Base-by-base conservation (phyloP, 2,113 vertebrate species). In the Rhynchopsitta pachyrhyncha region DNA sequence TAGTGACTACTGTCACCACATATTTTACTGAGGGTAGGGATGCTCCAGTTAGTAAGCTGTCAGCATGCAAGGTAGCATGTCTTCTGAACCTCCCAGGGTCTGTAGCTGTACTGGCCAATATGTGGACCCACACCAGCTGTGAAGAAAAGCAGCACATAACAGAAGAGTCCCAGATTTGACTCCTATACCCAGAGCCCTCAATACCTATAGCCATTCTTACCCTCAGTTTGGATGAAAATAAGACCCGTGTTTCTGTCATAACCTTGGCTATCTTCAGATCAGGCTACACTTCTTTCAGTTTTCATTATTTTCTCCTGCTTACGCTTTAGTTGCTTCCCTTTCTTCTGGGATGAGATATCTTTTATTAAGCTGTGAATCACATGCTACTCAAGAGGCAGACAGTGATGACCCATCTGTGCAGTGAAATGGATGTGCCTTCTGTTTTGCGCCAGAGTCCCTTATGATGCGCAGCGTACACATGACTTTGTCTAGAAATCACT, bases 211-310 rank as follows among this genome's bases (percentile, higher is more conserved):
- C 8, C 8, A 23, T 29, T 76, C 67, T 42, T 76, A 33, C 7
- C 10, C 11, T 64, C 33, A 19, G 2, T 73, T 60, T 69, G 71
- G 37, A 64, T 77, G 27, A 41, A 42, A 92, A n/a, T 8, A 37
- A 79, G 53, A 33, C 3, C 17, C 11, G 15, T 53, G 25, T 49
- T 85, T 86, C 62, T 82, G 3, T 68, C n/a, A 75, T 13, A 70
- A 39, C 68, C 69, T 35, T 42, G 62, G 31, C 60, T 78, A 10
- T 39, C 59, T 81, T 42, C 82, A 74, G 17, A 31, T 37, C 73
- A 84, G 0, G 0, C 41, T 74, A 22, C 0, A 0, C 42, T 59
- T 59, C 31, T 67, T 60, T 67, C 0, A 0, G 42, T 55, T 84
- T 67, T 82, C n/a, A 19, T 78, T 63, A 39, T 74, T 84, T 91